Evolutionary conservation across 2,113 vertebrate species (phyloP), one percentile per base, ranked within the genome.

Genomic region (Oncorhynchus nerka): DNA sequence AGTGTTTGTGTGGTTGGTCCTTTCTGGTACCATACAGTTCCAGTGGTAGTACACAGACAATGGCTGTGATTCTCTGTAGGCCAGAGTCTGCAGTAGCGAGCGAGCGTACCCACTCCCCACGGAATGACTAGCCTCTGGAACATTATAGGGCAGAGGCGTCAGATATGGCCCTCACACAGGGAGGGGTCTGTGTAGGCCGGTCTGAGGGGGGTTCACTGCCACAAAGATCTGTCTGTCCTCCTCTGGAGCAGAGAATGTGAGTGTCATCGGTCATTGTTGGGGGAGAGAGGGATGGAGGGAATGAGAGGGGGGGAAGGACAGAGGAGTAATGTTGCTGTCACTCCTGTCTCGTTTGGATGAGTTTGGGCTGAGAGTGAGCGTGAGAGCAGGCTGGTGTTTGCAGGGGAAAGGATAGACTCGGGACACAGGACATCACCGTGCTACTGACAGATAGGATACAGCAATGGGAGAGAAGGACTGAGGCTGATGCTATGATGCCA

Each of bases 21-120:
- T 51, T 81, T 84, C 87, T 84, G 80, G 92, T 89, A 83, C 89
- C 65, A 85, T 76, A 90, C 91, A 67, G 93, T 84, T 86, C 88
- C 79, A 83, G 73, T 55, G 51, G 12, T 4, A 55, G 13, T 85
- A 39, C 76, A 55, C 76, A 83, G 89, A 98, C 96, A 97, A 98
- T 96, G 89, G 88, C 1, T 65, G 77, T 81, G 88, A 94, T 97
- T 96, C 94, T 90, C 75, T 83, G 70, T 62, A 71, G 83, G 77
- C 79, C 49, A 84, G 39, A 85, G 81, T 68, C 32, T 82, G 77
- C 51, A 71, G 78, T 77, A 85, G 90, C 79, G 85, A 82, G 90
- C 78, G 9, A 45, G 39, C 39, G 39, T 45, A 55, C 51, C 51
- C 51, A 55, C 51, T 55, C 16, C 51, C 83, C 70, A 65, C 62